Conservation (phyloP, 2,113 vertebrate species). For the Sander vitreus region DNA sequence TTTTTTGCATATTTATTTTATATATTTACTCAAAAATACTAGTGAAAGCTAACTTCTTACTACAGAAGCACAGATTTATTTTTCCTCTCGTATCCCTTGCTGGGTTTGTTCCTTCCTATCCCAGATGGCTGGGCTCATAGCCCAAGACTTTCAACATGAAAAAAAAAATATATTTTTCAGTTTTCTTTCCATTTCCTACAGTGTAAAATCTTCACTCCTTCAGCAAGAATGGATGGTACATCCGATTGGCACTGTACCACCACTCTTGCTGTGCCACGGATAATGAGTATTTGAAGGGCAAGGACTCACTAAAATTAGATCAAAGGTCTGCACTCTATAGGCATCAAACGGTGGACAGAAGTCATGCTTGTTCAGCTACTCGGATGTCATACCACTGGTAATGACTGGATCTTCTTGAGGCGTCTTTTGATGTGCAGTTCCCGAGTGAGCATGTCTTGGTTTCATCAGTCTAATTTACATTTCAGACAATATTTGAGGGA, state of each 20-base stretch:
- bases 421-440: conserved; percentile 58
- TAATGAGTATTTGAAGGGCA: conserved; percentile 74
- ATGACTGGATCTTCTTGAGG: conserved; percentile 47
- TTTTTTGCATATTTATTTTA: too few species aligned
- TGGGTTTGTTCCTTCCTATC: conserved; percentile 44
- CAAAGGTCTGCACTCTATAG: conserved; percentile 67
- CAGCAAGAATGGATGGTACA: conserved; percentile 31
- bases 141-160: conserved; percentile 45
- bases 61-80: conserved; percentile 38
- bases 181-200: conserved; percentile 23
- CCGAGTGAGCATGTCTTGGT: conserved; percentile 23
- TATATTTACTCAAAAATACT: too few species aligned
- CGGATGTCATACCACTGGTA: conserved; percentile 50
- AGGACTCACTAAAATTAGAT: conserved; percentile 80
- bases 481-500: conserved; percentile 39
- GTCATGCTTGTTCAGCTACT: conserved; percentile 50
- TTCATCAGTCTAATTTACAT: conserved; percentile 52
- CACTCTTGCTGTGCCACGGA: conserved; percentile 41
- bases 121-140: conserved; percentile 71
- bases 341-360: conserved; percentile 63
- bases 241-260: conserved; percentile 51
- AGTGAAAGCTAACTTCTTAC: conserved; percentile 31
- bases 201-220: conserved; percentile 47
- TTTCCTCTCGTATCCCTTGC: conserved; percentile 17
- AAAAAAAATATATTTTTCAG: conserved; percentile 16